A percentile compares a stretch with the other conserved stretches of the same genome.
These are phyloP conservation scores for Typhlichthys eigenmanni DNA, from an alignment of 2,797 vertebrate species.

Conservation along the genomic window DNA sequence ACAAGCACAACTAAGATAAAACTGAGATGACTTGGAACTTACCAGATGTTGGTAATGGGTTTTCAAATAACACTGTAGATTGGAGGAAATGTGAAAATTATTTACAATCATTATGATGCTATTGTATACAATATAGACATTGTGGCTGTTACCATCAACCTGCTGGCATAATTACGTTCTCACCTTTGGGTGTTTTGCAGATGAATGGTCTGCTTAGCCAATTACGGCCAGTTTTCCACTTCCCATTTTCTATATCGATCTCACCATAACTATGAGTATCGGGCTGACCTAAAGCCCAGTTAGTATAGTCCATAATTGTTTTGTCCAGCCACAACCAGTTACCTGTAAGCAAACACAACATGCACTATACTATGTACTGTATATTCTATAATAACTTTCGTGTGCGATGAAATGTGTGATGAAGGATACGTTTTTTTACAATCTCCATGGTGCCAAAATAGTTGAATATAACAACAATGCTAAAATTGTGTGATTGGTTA, in stretches of 20 bases:
- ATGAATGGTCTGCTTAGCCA: slow-evolving; percentile 63
- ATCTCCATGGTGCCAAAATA: too few species aligned
- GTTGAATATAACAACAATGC: too few species aligned
- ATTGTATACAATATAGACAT: too few species aligned
- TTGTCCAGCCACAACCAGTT: slow-evolving; percentile 68
- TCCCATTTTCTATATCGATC: slow-evolving; percentile 42
- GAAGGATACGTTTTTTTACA: too few species aligned
- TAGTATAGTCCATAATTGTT: slow-evolving; percentile 60
- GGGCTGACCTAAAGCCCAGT: slow-evolving; percentile 53
- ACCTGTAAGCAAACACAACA: slow-evolving; percentile 34
- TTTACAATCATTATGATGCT: too few species aligned
- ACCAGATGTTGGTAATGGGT: slow-evolving; percentile 12
- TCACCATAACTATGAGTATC: slow-evolving; percentile 33
- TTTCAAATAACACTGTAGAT: slow-evolving; percentile 22
- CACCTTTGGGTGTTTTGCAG: slow-evolving; percentile 69
- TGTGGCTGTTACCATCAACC: neutral
- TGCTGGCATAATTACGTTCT: neutral
- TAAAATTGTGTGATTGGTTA: too few species aligned
- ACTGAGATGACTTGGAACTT: slow-evolving; percentile 28
- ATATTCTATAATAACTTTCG: too few species aligned
- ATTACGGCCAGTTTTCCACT: slow-evolving; percentile 51
- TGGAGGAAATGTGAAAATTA: too few species aligned
- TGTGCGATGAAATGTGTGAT: too few species aligned
- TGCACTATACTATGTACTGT: too few species aligned
- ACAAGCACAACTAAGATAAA: too few species aligned